These are phyloP conservation scores for Gouania willdenowi DNA, from an alignment of 2,797 vertebrate genomes.

Conservation along the genomic window DNA sequence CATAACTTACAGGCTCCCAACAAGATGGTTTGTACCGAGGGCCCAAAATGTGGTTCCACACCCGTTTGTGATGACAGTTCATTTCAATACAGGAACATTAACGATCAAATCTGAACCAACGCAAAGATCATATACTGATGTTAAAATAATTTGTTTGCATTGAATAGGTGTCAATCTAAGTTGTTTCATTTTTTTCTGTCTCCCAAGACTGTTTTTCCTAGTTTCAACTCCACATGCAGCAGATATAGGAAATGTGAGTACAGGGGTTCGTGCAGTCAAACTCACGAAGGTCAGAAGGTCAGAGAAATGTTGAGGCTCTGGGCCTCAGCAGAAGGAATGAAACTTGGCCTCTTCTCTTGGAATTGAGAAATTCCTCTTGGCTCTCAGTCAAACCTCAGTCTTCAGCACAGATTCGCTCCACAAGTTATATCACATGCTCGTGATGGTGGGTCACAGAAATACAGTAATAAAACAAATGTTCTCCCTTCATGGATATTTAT, in stretches of 20 bases:
- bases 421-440: conserved; percentile 54
- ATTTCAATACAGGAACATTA: no score
- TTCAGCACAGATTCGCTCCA: conserved; percentile 40
- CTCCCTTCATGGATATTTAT: no score
- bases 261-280: conserved; percentile 50
- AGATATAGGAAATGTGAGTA: conserved; percentile 37
- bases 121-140: no score
- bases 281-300: conserved; percentile 61
- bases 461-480: conserved; percentile 2
- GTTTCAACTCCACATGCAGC: conserved; percentile 35
- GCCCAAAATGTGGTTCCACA: no score
- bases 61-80: no score
- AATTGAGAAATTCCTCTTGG: conserved; percentile 62
- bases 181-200: no score
- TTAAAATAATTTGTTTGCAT: no score
- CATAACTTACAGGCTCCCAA: no score
- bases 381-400: conserved; percentile 46
- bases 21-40: no score
- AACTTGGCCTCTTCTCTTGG: conserved; percentile 64
- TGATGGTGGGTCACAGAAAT: conserved; percentile 25
- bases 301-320: conserved; percentile 52
- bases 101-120: no score
- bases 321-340: conserved; percentile 56
- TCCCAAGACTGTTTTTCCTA: conserved; percentile 25
- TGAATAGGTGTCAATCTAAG: no score